Evolutionary conservation across 2,888 invertebrate species (phyloP), one percentile per base, ranked within the genome.

Genomic region (Eulithis prunata): DNA sequence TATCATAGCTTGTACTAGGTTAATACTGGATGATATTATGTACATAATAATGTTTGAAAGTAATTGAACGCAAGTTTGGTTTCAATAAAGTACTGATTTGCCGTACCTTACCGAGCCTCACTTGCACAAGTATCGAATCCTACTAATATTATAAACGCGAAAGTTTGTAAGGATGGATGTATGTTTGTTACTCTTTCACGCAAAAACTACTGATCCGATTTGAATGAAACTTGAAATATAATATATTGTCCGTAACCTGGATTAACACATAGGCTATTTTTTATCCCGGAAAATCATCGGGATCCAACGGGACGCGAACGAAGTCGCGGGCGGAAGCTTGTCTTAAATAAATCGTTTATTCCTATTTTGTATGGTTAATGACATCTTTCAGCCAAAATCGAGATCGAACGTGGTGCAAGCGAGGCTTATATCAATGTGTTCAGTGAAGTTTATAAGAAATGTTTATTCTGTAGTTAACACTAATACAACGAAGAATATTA

Each of bases 381-480:
- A 51, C 28, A 7, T 51, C 6, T 11, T 28, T 28, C 4, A 21
- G 12, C 21, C 4, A 52, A 52, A n/a, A 12, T 21, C 32, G 52
- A 32, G 12, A 32, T 32, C 32, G 12, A 52, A 52, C 32, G 28
- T 21, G 12, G 53, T 13, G 36, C 13, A 10, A 53, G 49, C 21
- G 49, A 49, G 49, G 49, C 49, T 49, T 21, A 13, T n/a, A 49
- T 49, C 49, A 49, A 54, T 54, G 54, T 54, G 54, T 54, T 54
- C 54, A 54, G 21, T 21, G 21, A 49, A 49, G 14, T 49, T 49
- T 49, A 21, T 13, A 21, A 21, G 11, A 49, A 21, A 21, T 49
- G 11, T 49, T 49, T 49, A 49, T 49, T 4, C 49, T 49, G 21
- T 21, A 49, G 21, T 21, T 10, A 21, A 21, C 49, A 3, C 10